These are phyloP conservation scores for Aphidius ervi DNA, from an alignment of 1,140 invertebrate genomes.

Conservation along the genomic window DNA sequence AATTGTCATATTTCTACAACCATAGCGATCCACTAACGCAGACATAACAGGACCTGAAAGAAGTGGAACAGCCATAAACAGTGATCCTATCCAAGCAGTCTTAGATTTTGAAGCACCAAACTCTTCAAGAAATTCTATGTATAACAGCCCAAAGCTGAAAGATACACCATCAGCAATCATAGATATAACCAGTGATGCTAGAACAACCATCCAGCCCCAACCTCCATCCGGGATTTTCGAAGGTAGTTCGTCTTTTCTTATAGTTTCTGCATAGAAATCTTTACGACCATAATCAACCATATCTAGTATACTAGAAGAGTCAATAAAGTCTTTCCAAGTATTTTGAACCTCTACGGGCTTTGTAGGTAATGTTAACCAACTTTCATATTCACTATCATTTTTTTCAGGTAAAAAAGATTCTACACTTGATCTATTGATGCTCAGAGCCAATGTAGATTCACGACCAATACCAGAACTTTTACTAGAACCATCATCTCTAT, in stretches of 20 bases:
- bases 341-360: background rate
- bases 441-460: slow-evolving; percentile 11
- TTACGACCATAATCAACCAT: slow-evolving; percentile 8
- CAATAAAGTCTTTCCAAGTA: background rate
- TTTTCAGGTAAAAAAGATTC: slow-evolving; percentile 6
- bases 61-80: slow-evolving; percentile 85
- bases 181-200: slow-evolving; percentile 78
- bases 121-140: slow-evolving; percentile 80
- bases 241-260: slow-evolving; percentile 35
- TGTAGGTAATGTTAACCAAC: slow-evolving; percentile 5
- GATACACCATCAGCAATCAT: slow-evolving; percentile 94
- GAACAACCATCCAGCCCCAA: slow-evolving; percentile 87
- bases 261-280: slow-evolving; percentile 22
- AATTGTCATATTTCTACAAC: slow-evolving; percentile 81
- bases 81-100: slow-evolving; percentile 83
- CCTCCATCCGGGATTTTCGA: slow-evolving; percentile 65
- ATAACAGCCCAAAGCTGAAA: slow-evolving; percentile 88
- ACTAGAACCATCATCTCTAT: slow-evolving; percentile 18
- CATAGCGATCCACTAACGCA: slow-evolving; percentile 81
- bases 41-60: slow-evolving; percentile 82
- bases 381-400: slow-evolving; percentile 19
- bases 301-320: slow-evolving; percentile 19
- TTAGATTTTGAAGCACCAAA: slow-evolving; percentile 77
- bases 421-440: slow-evolving; percentile 10
- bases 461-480: slow-evolving; percentile 21